These are phyloP conservation scores for Masticophis lateralis DNA, from an alignment of 2,797 vertebrate species.

Conservation along the genomic window DNA sequence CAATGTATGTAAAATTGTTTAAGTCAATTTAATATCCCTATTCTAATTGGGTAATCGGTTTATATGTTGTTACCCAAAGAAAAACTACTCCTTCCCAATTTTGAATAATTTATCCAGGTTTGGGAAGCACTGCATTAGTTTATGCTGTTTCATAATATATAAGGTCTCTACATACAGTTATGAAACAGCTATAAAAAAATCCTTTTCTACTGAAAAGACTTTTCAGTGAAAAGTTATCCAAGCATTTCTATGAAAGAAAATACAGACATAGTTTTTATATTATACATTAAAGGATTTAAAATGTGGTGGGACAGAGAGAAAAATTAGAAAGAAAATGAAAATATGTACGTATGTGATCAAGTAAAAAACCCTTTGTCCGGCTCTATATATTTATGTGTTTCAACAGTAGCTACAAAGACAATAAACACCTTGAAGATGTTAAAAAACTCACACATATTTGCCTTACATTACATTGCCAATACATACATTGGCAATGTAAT, in stretches of 20 bases:
- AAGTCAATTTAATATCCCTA: not conserved
- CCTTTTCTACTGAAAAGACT: not conserved
- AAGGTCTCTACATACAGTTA: not conserved
- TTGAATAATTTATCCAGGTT: not conserved
- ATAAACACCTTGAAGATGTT: not conserved
- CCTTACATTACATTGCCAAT: no score
- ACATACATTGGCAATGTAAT: not conserved
- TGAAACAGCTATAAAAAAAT: not conserved
- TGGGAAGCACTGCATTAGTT: not conserved
- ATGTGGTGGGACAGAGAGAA: not conserved
- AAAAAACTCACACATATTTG: not conserved
- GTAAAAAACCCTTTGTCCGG: not conserved
- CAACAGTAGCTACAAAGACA: not conserved
- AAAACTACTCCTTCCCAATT: not conserved
- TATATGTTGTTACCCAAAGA: not conserved
- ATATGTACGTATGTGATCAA: not conserved
- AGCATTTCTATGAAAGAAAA: not conserved
- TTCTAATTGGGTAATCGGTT: not conserved
- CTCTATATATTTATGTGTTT: not conserved
- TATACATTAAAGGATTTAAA: not conserved
- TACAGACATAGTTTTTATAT: not conserved
- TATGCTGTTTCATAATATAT: not conserved
- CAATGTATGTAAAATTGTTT: not conserved
- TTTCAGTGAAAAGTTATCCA: not conserved
- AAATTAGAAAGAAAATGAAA: not conserved